phyloP scores from a whole-genome alignment of 2,113 vertebrate genomes.

The Centropus bengalensis region DNA sequence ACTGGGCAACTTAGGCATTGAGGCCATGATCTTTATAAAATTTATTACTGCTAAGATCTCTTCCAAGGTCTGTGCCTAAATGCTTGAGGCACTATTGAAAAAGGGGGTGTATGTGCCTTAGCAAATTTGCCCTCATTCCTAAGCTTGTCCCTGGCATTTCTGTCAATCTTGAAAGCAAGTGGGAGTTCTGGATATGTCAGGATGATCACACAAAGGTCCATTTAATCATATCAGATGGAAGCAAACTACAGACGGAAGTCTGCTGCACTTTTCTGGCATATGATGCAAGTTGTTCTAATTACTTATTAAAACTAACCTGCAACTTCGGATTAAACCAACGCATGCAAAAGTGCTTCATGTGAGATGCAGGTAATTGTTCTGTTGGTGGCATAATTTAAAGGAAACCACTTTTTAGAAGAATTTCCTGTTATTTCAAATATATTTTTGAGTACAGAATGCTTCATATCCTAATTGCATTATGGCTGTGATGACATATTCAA shows the following conservation, averaged over 20 bases:
- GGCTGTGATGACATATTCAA: constrained; percentile 42
- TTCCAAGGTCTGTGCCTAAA: constrained; percentile 7
- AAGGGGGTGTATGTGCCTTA: background rate
- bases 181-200: constrained; percentile 26
- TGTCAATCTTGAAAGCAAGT: constrained; percentile 28
- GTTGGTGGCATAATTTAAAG: constrained; percentile 25
- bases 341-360: background rate
- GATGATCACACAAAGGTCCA: background rate
- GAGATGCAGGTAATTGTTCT: constrained; percentile 1
- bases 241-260: background rate
- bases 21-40: background rate
- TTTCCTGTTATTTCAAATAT: background rate
- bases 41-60: background rate
- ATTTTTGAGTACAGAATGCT: constrained; percentile 4
- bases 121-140: constrained; percentile 7
- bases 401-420: constrained; percentile 11
- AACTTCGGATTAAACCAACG: constrained; percentile 46
- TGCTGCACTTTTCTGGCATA: background rate
- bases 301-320: constrained; percentile 48
- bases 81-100: constrained; percentile 1
- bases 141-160: background rate
- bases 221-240: constrained; percentile 12
- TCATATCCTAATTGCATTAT: constrained; percentile 59
- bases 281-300: background rate
- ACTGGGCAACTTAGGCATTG: background rate